Base-by-base conservation (phyloP, 2,113 vertebrate species). In the Sebastes schlegelii region DNA sequence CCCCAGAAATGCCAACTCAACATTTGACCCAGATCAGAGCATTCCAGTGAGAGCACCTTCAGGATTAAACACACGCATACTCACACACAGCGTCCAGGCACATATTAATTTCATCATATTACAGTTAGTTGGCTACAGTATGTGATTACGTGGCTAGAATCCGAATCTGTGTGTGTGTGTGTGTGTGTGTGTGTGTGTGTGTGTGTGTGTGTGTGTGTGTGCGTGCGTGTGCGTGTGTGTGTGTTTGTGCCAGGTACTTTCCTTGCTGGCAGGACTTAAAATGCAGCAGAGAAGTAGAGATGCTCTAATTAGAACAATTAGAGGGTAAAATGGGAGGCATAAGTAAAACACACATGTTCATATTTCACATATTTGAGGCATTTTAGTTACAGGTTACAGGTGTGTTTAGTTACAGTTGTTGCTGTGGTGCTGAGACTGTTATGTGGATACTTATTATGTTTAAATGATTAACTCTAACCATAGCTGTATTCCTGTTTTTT, bases 21-120 rank as follows among this genome's bases (percentile, higher is more conserved):
- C 81, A 88, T 84, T 64, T 63, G 76, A 88, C 82, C 83, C 74
- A 76, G 83, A 88, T 83, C 79, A 86, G 85, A 90, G 84, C 80
- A 80, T 89, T 86, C 81, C 82, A 68, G 55, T 54, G 78, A 83
- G 83, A 85, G 81, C 77, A 87, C 77, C 76, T 83, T 80, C 81
- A 83, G 55, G 49, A 82, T 79, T 6, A 75, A 80, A 85, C 51
- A 16, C 58, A 58, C 12, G 21, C 67, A 67, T 13, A 67, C 74
- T 55, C 76, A 80, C 80, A 72, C 74, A 72, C 83, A 69, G 60
- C 42, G 6, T 71, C 57, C 65, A 70, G 42, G 26, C 66, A 23
- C 74, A 82, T 66, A 64, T 66, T 86, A 0, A 81, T 72, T 86
- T 73, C 19, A 78, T 84, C 80, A 55, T 79, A 79, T 79, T 72